Conservation (phyloP, 2,797 vertebrate species). For the Falco cherrug region DNA sequence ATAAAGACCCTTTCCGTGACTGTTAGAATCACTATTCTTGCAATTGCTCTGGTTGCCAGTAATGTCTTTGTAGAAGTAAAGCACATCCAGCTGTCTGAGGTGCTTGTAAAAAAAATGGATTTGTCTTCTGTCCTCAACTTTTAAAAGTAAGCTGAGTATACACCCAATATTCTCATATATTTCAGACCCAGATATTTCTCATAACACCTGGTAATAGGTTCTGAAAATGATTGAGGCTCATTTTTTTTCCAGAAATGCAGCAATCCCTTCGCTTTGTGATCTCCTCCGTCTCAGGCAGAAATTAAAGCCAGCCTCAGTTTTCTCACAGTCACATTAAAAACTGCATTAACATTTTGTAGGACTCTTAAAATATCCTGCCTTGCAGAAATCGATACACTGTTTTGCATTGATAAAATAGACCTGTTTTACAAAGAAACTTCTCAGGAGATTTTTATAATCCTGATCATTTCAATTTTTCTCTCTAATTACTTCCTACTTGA, state of each 20-base stretch:
- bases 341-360: not conserved
- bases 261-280: not conserved
- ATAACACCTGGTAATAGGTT: not conserved
- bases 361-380: not conserved
- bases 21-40: not conserved
- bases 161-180: not conserved
- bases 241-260: not conserved
- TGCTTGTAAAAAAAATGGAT: not conserved
- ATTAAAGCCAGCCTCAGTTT: not conserved
- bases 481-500: not conserved
- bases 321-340: not conserved
- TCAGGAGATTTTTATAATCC: not conserved
- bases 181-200: not conserved
- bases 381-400: not conserved
- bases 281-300: not conserved
- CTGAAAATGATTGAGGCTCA: not conserved
- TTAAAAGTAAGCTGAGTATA: not conserved
- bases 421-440: not conserved
- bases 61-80: not conserved
- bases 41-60: not conserved
- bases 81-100: not conserved
- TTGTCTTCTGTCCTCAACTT: not conserved
- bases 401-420: not conserved
- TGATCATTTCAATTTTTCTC: not conserved
- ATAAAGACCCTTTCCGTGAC: not conserved